Conservation (phyloP, 2,888 invertebrate genomes). For the Aporophyla nigra region DNA sequence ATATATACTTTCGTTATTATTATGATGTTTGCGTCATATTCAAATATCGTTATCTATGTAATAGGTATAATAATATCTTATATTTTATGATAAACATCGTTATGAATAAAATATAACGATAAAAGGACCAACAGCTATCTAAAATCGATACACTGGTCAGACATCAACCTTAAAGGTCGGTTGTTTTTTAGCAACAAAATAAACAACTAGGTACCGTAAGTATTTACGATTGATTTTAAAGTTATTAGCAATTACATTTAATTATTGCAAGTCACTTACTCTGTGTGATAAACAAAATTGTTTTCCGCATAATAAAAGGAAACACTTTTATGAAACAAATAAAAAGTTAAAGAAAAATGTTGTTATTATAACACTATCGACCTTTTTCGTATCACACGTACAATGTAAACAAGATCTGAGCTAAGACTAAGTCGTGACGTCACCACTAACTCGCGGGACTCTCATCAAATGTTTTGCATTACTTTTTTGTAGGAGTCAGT, state of each 20-base stretch:
- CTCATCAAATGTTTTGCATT: background rate
- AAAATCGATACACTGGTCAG: constrained; percentile 7
- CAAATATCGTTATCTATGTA: constrained; percentile 9
- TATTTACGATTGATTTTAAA: constrained; percentile 7
- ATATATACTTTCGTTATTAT: background rate
- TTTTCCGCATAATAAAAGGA: background rate
- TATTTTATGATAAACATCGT: constrained; percentile 21
- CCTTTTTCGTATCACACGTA: background rate
- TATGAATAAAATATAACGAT: constrained; percentile 7
- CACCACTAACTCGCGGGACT: constrained; percentile 5
- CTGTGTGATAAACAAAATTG: background rate
- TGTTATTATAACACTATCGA: no score
- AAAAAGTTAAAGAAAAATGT: background rate
- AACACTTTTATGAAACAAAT: no score
- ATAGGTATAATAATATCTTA: constrained; percentile 18
- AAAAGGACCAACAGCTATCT: constrained; percentile 1
- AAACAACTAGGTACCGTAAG: constrained; percentile 15
- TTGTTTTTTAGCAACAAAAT: constrained; percentile 13
- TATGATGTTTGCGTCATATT: constrained; percentile 5
- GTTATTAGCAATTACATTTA: background rate
- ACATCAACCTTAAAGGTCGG: background rate
- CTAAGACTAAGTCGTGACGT: constrained; percentile 12
- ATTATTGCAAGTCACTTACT: background rate
- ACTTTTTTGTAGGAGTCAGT: constrained; percentile 90
- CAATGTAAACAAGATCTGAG: constrained; percentile 13